phyloP scores from a whole-genome alignment of 2,113 vertebrate genomes.

The Puntigrus tetrazona region DNA sequence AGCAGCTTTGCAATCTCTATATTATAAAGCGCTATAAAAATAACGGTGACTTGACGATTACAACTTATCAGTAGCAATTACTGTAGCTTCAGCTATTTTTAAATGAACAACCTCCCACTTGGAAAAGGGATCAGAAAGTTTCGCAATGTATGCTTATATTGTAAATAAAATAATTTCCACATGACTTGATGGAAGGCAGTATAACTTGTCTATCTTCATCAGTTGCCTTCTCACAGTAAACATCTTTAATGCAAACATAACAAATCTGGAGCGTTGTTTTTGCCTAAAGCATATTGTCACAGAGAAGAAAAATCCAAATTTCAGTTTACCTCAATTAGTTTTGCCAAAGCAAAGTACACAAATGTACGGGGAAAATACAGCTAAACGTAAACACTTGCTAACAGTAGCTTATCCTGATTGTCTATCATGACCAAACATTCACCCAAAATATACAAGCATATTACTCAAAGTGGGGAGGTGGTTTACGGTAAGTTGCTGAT shows the following conservation, averaged over 20 bases:
- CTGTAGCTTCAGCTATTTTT: not conserved
- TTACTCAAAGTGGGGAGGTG: not conserved
- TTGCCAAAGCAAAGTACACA: not conserved
- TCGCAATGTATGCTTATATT: not conserved
- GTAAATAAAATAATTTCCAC: slow-evolving; percentile 1
- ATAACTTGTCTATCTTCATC: slow-evolving; percentile 21
- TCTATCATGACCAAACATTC: not conserved
- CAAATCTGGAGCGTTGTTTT: not conserved
- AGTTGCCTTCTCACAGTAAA: not conserved
- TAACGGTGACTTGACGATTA: not conserved
- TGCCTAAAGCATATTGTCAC: not conserved
- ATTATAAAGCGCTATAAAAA: not conserved
- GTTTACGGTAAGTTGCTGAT: not conserved
- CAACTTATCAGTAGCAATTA: not conserved
- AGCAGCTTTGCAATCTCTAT: too few relatives aligned
- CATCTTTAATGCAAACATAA: not conserved
- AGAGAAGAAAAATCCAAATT: not conserved
- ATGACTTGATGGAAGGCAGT: not conserved
- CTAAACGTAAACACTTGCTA: not conserved
- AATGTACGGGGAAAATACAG: not conserved
- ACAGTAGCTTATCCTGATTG: slow-evolving; percentile 14
- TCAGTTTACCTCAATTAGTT: not conserved
- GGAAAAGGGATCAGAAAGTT: not conserved
- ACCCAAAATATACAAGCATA: not conserved
- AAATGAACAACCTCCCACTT: not conserved